Evolutionary conservation across 92 coral and sea anemone genomes (phyloP), one percentile per base, ranked within the genome.

Genomic region (Porites evermanni): DNA sequence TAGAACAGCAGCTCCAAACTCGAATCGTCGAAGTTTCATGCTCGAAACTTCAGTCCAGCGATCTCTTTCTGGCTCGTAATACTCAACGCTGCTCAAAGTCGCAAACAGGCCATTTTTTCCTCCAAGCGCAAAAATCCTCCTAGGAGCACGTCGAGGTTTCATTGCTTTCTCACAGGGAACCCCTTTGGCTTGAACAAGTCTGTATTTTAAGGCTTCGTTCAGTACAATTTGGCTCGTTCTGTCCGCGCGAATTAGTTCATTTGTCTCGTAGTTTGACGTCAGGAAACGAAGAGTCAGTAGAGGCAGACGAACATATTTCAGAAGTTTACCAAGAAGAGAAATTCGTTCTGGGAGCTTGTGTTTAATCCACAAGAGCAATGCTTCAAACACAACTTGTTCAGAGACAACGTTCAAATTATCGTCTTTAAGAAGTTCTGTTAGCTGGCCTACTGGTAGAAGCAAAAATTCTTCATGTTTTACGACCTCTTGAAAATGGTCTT

Each of bases 61-160:
- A 32, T 93, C 94, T 67, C 89, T 84, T 47, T 87, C 89, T 23
- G 94, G 98, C 51, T 93, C 96, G 63, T 86, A 95, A 29, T 78
- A 83, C 52, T 95, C 98, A 14, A 92, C 98, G 79, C 96, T 95
- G 79, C 93, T 95, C 72, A 95, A 84, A 14, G 98, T 95, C 52
- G 98, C 98, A 81, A 95, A 95, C 64, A 95, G 89, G 72, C 98
- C 98, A 89, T 94, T 92, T 71, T 95, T 95, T 6, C 98, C 98
- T 29, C 98, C 98, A 52, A 95, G 91, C 8, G 98, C 96, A 87
- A 82, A 92, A 72, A 95, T 93, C 38, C 95, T 92, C 32, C 87
- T 89, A 7, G 97, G 92, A 4, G 98, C 88, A 16, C 97, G 87
- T 24, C 98, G 89, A 16, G 92, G 94, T 11, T 68, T 84, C 53